Evolutionary conservation across 2,888 invertebrate species (phyloP).

Genomic region (Brenthis daphne): DNA sequence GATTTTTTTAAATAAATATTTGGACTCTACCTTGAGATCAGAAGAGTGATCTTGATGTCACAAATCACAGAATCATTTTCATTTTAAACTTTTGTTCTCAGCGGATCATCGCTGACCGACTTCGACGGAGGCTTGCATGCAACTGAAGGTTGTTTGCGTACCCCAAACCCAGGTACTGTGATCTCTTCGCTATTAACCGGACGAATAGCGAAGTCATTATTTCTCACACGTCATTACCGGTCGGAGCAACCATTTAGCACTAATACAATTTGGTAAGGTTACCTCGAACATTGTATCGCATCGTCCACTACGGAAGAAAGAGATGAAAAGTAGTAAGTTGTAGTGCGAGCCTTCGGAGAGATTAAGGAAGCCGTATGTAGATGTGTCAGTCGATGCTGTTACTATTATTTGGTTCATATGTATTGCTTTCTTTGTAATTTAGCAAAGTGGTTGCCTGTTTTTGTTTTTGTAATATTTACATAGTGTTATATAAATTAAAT

Average conservation of each 20-base stretch:
- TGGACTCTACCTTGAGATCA: not conserved
- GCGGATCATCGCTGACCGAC: conserved; percentile 41
- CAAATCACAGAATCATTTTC: conserved; percentile 4
- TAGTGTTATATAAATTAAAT: no score
- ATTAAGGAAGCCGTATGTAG: conserved; percentile 39
- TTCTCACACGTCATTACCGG: conserved; percentile 25
- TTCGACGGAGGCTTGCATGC: conserved; percentile 58
- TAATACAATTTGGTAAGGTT: conserved; percentile 44
- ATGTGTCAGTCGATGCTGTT: conserved; percentile 28
- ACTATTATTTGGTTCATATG: not conserved
- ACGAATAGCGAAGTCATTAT: conserved; percentile 46
- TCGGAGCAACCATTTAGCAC: conserved; percentile 8
- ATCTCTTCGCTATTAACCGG: conserved; percentile 61
- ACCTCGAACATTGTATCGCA: conserved; percentile 60
- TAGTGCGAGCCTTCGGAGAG: conserved; percentile 52
- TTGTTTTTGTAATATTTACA: no score
- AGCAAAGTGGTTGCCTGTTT: no score
- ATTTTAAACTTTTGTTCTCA: conserved; percentile 2
- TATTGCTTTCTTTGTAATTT: not conserved
- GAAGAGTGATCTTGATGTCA: not conserved
- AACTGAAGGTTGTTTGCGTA: conserved; percentile 63
- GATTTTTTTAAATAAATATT: not conserved
- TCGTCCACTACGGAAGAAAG: conserved; percentile 59
- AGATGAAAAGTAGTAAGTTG: conserved; percentile 53
- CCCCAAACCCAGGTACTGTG: conserved; percentile 66